A percentile compares a stretch with the other conserved stretches of the same genome.
Conservation (phyloP, 2,113 vertebrate genomes). For the Prietella phreatophila region DNA sequence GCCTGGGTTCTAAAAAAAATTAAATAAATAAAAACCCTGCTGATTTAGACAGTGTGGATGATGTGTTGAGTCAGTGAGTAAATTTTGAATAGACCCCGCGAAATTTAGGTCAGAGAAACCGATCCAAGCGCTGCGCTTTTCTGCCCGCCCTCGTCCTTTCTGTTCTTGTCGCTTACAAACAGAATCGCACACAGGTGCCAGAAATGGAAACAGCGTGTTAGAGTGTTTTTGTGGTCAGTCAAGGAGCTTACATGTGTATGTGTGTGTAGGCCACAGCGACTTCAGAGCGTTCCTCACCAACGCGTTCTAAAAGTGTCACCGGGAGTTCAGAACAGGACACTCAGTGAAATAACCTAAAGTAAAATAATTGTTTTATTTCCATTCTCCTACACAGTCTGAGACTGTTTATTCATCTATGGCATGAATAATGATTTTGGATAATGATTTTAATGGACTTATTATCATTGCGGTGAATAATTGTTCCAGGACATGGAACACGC, state of each 20-base stretch:
- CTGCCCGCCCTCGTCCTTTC: neutral
- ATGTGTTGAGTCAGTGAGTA: conserved; percentile 18
- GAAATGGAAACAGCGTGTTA: conserved; percentile 35
- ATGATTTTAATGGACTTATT: conserved; percentile 1
- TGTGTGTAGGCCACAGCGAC: conserved; percentile 32
- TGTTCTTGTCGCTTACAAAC: conserved; percentile 30
- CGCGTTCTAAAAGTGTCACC: conserved; percentile 63
- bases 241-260: neutral
- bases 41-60: neutral
- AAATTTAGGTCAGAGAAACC: conserved; percentile 14
- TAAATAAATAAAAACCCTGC: neutral
- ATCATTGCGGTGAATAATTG: conserved; percentile 31
- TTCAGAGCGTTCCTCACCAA: conserved; percentile 55
- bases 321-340: conserved; percentile 54
- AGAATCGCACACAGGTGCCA: conserved; percentile 47
- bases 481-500: conserved; percentile 30
- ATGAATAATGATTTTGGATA: neutral
- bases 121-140: neutral
- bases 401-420: conserved; percentile 34
- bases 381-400: neutral
- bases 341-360: neutral
- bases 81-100: neutral
- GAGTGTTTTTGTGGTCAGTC: conserved; percentile 35
- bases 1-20: neutral
- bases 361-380: neutral